phyloP scores from a whole-genome alignment of 2,797 vertebrate species.

The Australoheros facetus region DNA sequence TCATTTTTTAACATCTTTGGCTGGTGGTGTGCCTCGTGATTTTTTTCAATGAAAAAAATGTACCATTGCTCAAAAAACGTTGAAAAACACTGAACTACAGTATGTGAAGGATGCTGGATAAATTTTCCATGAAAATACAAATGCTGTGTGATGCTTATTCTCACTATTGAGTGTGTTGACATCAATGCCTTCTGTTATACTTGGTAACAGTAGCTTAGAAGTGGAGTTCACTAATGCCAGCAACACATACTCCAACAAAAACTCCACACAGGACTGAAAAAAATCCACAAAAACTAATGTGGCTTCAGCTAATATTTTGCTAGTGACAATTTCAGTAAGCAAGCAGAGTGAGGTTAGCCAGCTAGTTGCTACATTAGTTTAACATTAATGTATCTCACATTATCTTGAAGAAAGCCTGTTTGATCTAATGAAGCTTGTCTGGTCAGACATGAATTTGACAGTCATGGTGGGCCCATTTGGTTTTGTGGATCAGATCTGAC shows the following conservation, averaged over 20 bases:
- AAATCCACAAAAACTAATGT: too few species aligned
- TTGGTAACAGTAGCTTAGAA: not conserved
- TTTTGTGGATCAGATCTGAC: too few species aligned
- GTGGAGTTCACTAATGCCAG: not conserved
- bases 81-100: too few species aligned
- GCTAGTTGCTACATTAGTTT: not conserved
- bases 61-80: too few species aligned
- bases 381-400: not conserved
- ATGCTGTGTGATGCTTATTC: not conserved
- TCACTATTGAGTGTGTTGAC: not conserved
- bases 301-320: not conserved
- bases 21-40: too few species aligned
- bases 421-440: too few species aligned
- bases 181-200: not conserved
- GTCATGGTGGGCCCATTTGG: too few species aligned
- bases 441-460: too few species aligned
- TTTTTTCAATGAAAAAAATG: too few species aligned
- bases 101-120: accelerated
- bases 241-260: not conserved
- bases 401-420: too few species aligned
- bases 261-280: not conserved
- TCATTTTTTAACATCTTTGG: too few species aligned
- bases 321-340: not conserved
- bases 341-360: not conserved
- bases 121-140: not conserved